A percentile compares a stretch with the other conserved stretches of the same genome.
Evolutionary conservation across 2,113 vertebrate species (phyloP).

Genomic region (Thomomys bottae): DNA sequence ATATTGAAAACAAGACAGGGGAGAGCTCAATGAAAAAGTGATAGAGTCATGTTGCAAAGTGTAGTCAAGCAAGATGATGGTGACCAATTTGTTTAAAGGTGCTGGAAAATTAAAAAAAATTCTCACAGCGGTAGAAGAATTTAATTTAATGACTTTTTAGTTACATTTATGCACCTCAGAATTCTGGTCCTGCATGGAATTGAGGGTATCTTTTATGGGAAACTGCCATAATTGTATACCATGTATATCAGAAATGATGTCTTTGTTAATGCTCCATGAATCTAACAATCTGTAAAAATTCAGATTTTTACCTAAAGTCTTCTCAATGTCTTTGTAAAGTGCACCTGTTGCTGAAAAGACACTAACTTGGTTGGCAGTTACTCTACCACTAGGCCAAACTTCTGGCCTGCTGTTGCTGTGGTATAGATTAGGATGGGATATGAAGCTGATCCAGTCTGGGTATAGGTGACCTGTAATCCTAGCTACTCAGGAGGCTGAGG

Average conservation of each 20-base stretch:
- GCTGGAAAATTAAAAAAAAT: not conserved
- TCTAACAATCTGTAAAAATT: not conserved
- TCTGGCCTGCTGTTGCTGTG: not conserved
- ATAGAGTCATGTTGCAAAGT: not conserved
- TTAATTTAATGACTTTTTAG: not conserved
- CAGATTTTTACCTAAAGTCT: not conserved
- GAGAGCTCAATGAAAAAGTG: not conserved
- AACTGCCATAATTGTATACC: not conserved
- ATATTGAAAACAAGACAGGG: not conserved
- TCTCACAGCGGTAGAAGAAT: not conserved
- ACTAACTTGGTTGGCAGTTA: too few species aligned
- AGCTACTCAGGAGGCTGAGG: too few species aligned
- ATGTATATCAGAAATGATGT: not conserved
- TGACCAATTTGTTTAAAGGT: not conserved
- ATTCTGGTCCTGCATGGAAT: not conserved
- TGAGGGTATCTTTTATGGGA: constrained; percentile 16
- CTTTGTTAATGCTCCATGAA: constrained; percentile 2
- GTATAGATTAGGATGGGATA: not conserved
- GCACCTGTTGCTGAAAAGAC: not conserved
- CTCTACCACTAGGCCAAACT: too few species aligned
- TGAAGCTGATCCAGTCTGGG: not conserved
- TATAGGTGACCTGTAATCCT: too few species aligned
- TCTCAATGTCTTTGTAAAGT: constrained; percentile 30
- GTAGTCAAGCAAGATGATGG: not conserved
- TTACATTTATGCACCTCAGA: not conserved